A percentile compares a stretch with the other conserved stretches of the same genome.
Conservation (phyloP, 2,797 vertebrate species). For the Aplochiton taeniatus region DNA sequence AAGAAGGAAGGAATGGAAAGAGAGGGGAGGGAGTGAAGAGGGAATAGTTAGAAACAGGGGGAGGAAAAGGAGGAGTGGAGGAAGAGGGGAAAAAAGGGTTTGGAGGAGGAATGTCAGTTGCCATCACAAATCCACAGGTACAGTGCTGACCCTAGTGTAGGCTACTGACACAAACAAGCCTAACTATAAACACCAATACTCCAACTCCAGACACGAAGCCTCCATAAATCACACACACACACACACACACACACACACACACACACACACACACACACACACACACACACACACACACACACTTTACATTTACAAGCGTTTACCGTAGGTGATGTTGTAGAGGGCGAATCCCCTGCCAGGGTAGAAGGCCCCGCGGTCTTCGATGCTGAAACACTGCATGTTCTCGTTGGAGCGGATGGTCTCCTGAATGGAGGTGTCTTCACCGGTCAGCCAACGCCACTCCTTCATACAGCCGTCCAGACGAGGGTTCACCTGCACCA, state of each 20-base stretch:
- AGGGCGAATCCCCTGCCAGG: constrained; percentile 86
- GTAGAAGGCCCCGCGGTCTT: constrained; percentile 86
- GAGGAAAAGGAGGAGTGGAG: not conserved
- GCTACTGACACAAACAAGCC: too few relatives aligned
- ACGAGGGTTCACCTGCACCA: constrained; percentile 88
- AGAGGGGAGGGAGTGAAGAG: constrained; percentile 3
- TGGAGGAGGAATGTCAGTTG: too few relatives aligned
- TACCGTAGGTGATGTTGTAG: constrained; percentile 86
- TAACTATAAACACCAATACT: not conserved
- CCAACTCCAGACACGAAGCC: too few relatives aligned
- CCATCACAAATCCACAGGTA: too few relatives aligned
- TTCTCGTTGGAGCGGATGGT: constrained; percentile 84
- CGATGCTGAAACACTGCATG: constrained; percentile 90
- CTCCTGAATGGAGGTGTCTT: constrained; percentile 89
- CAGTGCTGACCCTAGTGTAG: too few relatives aligned
- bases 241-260: not conserved
- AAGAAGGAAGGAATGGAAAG: constrained; percentile 11
- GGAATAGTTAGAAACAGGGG: constrained; percentile 8
- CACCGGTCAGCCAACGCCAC: constrained; percentile 92
- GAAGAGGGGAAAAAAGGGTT: not conserved
- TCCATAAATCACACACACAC: not conserved
- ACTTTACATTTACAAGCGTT: constrained; percentile 23
- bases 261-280: constrained; percentile 18
- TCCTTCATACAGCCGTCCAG: constrained; percentile 93
- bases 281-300: constrained; percentile 7